Conservation (phyloP, 2,888 invertebrate species). For the Sylvicola cinctus region DNA sequence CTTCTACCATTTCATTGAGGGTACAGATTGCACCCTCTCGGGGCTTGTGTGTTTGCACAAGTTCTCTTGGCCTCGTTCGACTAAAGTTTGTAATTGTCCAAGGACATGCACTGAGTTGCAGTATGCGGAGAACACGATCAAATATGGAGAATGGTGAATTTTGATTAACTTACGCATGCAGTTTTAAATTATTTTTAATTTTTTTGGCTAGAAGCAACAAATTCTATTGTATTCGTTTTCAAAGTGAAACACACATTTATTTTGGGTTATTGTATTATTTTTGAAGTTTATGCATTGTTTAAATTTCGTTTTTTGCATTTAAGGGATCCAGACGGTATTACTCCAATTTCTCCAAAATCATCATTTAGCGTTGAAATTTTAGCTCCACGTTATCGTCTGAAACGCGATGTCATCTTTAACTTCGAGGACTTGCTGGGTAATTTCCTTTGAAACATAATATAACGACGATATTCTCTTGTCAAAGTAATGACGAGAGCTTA, state of each 20-base stretch:
- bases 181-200: too few species aligned
- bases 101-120: constrained; percentile 16
- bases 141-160: not conserved
- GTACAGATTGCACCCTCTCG: constrained; percentile 17
- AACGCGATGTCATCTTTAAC: constrained; percentile 33
- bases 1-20: constrained; percentile 27
- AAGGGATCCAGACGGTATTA: constrained; percentile 7
- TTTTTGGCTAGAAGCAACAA: too few species aligned
- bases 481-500: too few species aligned
- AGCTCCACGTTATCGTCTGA: constrained; percentile 30
- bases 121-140: not conserved
- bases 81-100: constrained; percentile 20
- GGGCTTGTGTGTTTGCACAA: constrained; percentile 20
- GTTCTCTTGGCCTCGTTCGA: constrained; percentile 23
- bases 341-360: constrained; percentile 15
- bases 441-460: constrained; percentile 1
- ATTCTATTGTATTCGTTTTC: too few species aligned
- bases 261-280: too few species aligned
- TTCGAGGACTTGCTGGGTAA: constrained; percentile 34
- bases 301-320: not conserved
- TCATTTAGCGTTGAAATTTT: constrained; percentile 32
- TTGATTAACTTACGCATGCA: too few species aligned
- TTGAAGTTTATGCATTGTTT: too few species aligned
- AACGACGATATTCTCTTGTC: not conserved
- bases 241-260: too few species aligned